Evolutionary conservation across 64 coral and sea anemone species (phyloP).

Genomic region (Dendronephthya gigantea): DNA sequence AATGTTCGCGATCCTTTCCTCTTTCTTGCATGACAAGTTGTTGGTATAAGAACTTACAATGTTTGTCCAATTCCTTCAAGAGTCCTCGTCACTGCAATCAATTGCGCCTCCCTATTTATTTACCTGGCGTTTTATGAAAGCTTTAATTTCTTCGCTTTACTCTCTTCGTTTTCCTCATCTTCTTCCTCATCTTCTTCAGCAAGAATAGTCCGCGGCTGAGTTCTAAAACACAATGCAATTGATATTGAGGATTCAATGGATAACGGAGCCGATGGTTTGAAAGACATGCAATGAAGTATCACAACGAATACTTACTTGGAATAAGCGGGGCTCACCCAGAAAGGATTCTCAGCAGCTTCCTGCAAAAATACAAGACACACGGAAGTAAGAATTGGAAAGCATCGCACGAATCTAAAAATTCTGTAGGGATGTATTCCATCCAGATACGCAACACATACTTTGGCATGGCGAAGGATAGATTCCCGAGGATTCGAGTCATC

Average conservation of each 20-base stretch:
- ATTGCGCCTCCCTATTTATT: no score
- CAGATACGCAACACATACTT: conserved; percentile 21
- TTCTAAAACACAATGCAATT: conserved; percentile 19
- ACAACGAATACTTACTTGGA: conserved; percentile 51
- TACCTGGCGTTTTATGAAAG: conserved; percentile 22
- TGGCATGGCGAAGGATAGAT: conserved; percentile 77
- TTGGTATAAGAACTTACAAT: no score
- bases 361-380: not conserved
- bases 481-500: conserved; percentile 91
- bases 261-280: no score
- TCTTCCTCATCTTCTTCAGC: conserved; percentile 55
- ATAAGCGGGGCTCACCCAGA: conserved; percentile 94
- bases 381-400: not conserved
- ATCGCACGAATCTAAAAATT: no score
- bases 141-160: conserved; percentile 46
- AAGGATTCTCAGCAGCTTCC: conserved; percentile 83
- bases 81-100: no score
- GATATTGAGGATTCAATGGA: no score
- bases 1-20: no score
- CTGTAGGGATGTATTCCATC: no score
- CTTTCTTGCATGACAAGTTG: no score
- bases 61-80: no score
- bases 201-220: conserved; percentile 55
- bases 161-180: conserved; percentile 60
- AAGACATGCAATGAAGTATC: not conserved